These are phyloP conservation scores for Osmoderma eremita DNA, from an alignment of 2,888 invertebrate species.

Conservation along the genomic window DNA sequence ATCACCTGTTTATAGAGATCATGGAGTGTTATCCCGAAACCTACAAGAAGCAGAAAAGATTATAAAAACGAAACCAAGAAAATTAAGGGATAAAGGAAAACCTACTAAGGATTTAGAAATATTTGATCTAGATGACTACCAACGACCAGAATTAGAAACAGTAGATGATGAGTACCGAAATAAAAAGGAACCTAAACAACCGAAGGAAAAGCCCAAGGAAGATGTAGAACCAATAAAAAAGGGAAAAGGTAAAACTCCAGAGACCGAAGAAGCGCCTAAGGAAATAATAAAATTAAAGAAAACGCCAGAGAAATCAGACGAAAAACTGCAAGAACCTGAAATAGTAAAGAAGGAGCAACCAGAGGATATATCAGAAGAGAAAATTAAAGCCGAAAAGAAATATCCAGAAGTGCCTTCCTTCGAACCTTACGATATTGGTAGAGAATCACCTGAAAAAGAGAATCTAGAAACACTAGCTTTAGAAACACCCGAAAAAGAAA, in stretches of 20 bases:
- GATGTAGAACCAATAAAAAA: constrained; percentile 60
- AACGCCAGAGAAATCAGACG: constrained; percentile 57
- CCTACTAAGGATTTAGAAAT: constrained; percentile 63
- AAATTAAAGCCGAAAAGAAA: constrained; percentile 50
- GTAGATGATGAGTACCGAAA: constrained; percentile 61
- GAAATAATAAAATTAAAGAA: constrained; percentile 59
- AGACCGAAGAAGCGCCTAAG: constrained; percentile 54
- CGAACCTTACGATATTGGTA: constrained; percentile 51
- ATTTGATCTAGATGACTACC: constrained; percentile 60
- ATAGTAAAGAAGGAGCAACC: constrained; percentile 47
- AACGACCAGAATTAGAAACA: constrained; percentile 60
- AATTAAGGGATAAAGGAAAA: constrained; percentile 60
- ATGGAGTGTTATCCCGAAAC: constrained; percentile 74
- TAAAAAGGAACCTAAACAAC: constrained; percentile 63
- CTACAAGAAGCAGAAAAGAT: constrained; percentile 73
- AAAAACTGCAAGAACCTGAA: constrained; percentile 49
- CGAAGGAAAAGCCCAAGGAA: constrained; percentile 53
- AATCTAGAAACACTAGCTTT: constrained; percentile 58
- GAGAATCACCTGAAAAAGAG: constrained; percentile 51
- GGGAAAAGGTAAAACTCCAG: constrained; percentile 64
- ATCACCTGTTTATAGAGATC: constrained; percentile 67
- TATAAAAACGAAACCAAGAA: constrained; percentile 67
- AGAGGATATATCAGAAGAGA: constrained; percentile 48
- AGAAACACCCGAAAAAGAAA: constrained; percentile 56
- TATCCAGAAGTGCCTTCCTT: constrained; percentile 55